Evolutionary conservation across 2,888 invertebrate genomes (phyloP), one percentile per base, ranked within the genome.

Genomic region (Pachymerium ferrugineum): DNA sequence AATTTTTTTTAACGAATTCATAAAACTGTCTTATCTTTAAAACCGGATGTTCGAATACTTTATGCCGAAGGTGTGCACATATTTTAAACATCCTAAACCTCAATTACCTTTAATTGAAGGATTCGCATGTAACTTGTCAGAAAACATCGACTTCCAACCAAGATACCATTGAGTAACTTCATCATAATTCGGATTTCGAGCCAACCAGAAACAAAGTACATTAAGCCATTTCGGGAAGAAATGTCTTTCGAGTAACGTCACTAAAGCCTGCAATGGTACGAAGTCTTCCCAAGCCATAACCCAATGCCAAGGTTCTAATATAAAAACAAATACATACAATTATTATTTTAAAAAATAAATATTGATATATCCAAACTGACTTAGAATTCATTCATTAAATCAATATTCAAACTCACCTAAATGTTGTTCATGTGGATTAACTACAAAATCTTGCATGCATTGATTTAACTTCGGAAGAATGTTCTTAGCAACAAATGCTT

Each of bases 221-320:
- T 81, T 90, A 77, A 94, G 86, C 94, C 94, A 95, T 80, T 93
- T 90, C 0, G 97, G 97, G 80, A 99, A 93, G 85, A 99, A 93
- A 79, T 89, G 89, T 78, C 93, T 92, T 78, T 93, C 90, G 6
- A 99, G 86, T 5, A 98, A 82, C 30, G 89, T 87, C 0, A 90
- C 91, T 85, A 97, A 88, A 16, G 89, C 87, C 0, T 89, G 86
- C 0, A 88, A 83, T 0, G 94, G 92, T 67, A 97, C 84, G 80
- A 98, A 84, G 77, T 93, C 93, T 77, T 88, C 85, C 99, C 99
- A 99, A 76, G 93, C 90, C 86, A 94, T 92, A 30, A 97, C 93
- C 91, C 95, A 97, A 78, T 91, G 87, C 96, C 97, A 97, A 0
- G 90, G 89, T 80, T 95, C 95, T 89, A 84, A 10, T 80, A 80